Evolutionary conservation across 2,797 vertebrate species (phyloP), one percentile per base, ranked within the genome.

Genomic region (Coluber constrictor): DNA sequence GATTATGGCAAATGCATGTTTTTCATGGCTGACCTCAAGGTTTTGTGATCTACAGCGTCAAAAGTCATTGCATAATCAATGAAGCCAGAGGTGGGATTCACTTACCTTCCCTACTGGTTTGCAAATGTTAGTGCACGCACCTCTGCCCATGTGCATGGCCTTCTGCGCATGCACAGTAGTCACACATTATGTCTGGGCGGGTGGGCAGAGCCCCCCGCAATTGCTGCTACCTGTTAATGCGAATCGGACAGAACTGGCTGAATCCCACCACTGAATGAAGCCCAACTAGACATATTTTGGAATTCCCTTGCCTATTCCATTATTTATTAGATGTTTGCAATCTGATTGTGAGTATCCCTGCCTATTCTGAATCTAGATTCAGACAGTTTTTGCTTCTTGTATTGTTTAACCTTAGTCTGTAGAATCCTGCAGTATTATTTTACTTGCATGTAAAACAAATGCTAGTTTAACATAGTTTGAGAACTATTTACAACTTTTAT

Each of bases 1-100:
- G 93, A 95, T 94, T 95, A 95, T 93, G 92, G 94, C 91, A 91
- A 88, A 94, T 95, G 95, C 37, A 25, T 79, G 37, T 43, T 79
- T 79, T 79, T 79, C n/a, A 70, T 32, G 66, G 66, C n/a, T 74
- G n/a, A 7, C 66, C 15, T 32, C 37, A 79, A 11, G 8, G 8
- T 79, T 79, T 79, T 79, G 74, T 43, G 18, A 32, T 43, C 32
- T 23, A 43, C 32, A 23, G 18, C 11, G 37, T 43, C 74, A 79
- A 79, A 79, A 79, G 74, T 9, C 32, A 43, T 79, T 43, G 37
- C 43, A 20, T 79, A 79, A 79, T 37, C 37, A 79, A 43, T 43
- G 32, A 79, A 43, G 70, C 32, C 16, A 51, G 47, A 51, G 7
- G 6, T 51, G 47, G 47, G 47, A 51, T 51, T 51, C 1, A 51